These are phyloP conservation scores for Lithophane semibrunnea DNA, from an alignment of 2,888 invertebrate species.

Conservation along the genomic window DNA sequence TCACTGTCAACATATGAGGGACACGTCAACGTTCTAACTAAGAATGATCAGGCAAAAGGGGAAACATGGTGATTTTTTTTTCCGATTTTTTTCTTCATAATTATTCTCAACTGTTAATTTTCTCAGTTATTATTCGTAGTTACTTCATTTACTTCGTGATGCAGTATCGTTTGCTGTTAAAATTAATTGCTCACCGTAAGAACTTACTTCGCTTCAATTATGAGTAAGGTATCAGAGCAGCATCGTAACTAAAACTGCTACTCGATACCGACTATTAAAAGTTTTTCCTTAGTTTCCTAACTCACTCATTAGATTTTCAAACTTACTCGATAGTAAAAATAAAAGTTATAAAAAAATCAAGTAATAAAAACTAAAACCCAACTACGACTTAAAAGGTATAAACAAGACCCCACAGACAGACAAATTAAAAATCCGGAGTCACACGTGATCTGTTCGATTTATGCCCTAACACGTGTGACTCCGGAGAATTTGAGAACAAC, in stretches of 20 bases:
- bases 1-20: slow-evolving; percentile 26
- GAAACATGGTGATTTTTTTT: neutral
- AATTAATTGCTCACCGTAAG: neutral
- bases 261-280: slow-evolving; percentile 22
- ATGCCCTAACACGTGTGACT: no score
- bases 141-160: neutral
- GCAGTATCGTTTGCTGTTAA: slow-evolving; percentile 4
- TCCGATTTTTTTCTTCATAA: neutral
- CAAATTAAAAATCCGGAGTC: no score
- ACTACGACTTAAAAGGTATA: no score
- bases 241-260: slow-evolving; percentile 30
- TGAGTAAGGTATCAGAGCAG: slow-evolving; percentile 16
- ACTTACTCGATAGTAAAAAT: neutral
- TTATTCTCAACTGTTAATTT: neutral
- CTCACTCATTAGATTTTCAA: slow-evolving; percentile 24
- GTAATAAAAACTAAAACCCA: no score
- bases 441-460: no score
- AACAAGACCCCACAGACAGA: no score
- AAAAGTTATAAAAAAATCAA: no score
- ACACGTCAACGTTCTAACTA: slow-evolving; percentile 21
- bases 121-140: neutral
- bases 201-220: slow-evolving; percentile 17
- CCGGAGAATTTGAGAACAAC: no score
- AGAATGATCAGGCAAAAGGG: slow-evolving; percentile 21
- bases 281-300: slow-evolving; percentile 22